Base-by-base conservation (phyloP, 2,888 invertebrate genomes). In the Trichopria drosophilae region DNA sequence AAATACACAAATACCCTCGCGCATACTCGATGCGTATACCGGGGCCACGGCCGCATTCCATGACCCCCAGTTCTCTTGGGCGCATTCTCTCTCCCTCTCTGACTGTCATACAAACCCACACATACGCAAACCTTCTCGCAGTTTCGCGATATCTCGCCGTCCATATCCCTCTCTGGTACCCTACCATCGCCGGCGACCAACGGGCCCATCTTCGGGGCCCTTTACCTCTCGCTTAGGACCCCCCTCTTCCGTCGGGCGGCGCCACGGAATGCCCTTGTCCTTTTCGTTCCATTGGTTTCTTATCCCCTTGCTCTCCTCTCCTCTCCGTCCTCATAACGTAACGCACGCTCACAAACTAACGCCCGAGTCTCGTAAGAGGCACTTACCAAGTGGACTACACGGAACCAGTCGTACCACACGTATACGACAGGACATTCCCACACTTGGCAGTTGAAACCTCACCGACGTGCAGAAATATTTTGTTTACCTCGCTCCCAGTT, bases 21-120 rank as follows among this genome's bases (percentile, higher is more conserved):
- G 58, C 67, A 61, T 67, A 64, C 65, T 58, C 60, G 61, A 63
- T 64, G 64, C 66, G 64, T 66, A 64, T 64, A 67, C 64, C 64
- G 64, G 68, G 67, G 65, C 68, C 68, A 67, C 67, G 72, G 71
- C 72, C 71, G 71, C 73, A 73, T 72, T 72, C 73, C 73, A 68
- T 62, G 64, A 66, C 67, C 67, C 65, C 62, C 64, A 61, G 60
- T 24, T 35, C 6, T 29, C 23, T 26, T 29, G 18, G 16, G 26
- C 29, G 19, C 23, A 34, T 36, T 24, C 34, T 48, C 39, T 48
- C 49, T 34, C 26, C 26, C 39, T 34, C 50, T 32, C 35, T n/a
- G 15, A 36, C 36, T n/a, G 19, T 22, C 46, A 13, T 29, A 16
- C 41, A 1, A 20, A 12, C 18, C 23, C 35, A 41, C 39, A 28